Conservation (phyloP, 2,113 vertebrate genomes). For the Aptenodytes forsteri region DNA sequence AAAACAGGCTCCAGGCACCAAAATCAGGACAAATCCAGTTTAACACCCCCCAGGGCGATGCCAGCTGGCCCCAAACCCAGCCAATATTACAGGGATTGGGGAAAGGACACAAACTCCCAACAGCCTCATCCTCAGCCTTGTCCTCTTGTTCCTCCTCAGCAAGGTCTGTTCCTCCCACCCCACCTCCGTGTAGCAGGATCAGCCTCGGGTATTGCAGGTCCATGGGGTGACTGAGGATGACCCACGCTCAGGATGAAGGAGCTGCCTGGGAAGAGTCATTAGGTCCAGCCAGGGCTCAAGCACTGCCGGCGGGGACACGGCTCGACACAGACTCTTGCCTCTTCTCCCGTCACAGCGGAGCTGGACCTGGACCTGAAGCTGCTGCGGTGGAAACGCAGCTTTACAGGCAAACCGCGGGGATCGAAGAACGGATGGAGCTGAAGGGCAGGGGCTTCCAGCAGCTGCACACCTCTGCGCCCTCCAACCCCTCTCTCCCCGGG, state of each 20-base stretch:
- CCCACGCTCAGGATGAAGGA: background rate
- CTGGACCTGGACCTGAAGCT: background rate
- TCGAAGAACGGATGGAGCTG: accelerated
- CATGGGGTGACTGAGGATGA: background rate
- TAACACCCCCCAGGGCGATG: too few relatives aligned
- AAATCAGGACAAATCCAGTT: background rate
- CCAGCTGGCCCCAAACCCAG: background rate
- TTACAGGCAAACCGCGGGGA: too few relatives aligned
- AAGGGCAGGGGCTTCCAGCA: background rate
- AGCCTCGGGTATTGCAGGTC: background rate
- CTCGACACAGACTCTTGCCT: accelerated
- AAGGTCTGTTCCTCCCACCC: background rate
- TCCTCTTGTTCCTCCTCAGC: background rate
- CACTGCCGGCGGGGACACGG: accelerated
- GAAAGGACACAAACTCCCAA: background rate
- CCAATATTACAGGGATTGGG: background rate
- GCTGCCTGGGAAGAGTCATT: background rate
- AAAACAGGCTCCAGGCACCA: background rate
- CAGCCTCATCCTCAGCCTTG: background rate
- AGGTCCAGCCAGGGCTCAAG: background rate
- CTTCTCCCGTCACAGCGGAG: accelerated
- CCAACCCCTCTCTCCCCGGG: background rate
- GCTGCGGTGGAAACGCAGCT: background rate
- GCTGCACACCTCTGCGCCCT: background rate
- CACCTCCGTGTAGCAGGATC: accelerated